Conservation (phyloP, 2,888 invertebrate species). For the Baronia brevicornis region DNA sequence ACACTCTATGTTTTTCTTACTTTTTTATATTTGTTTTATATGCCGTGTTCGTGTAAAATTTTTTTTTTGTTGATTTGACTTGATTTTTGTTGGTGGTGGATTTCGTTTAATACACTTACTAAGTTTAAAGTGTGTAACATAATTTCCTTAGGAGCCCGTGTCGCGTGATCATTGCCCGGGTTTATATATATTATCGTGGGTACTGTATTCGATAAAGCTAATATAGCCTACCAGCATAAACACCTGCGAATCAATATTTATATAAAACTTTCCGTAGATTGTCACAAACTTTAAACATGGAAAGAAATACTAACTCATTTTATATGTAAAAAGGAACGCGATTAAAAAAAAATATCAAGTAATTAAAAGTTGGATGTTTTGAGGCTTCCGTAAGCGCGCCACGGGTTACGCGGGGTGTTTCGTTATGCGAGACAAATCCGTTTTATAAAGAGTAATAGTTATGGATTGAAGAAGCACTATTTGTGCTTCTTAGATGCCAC, state of each 20-base stretch:
- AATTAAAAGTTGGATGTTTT: constrained; percentile 2
- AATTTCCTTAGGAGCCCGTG: constrained; percentile 27
- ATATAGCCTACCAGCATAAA: no score
- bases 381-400: constrained; percentile 4
- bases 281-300: no score
- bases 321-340: no score
- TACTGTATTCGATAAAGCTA: no score
- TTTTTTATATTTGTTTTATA: constrained; percentile 62
- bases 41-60: constrained; percentile 75
- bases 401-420: constrained; percentile 10
- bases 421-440: constrained; percentile 8
- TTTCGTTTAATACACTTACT: constrained; percentile 74
- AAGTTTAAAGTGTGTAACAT: constrained; percentile 33
- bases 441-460: constrained; percentile 8
- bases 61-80: constrained; percentile 61
- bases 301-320: no score
- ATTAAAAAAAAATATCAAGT: constrained; percentile 4
- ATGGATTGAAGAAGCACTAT: constrained; percentile 10
- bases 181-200: no score
- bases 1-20: constrained; percentile 66
- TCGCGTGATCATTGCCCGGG: constrained; percentile 21
- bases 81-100: constrained; percentile 76
- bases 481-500: constrained; percentile 9
- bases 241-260: no score
- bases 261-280: no score